phyloP scores from a whole-genome alignment of 2,888 invertebrate genomes.

The Digitonthophagus gazella region DNA sequence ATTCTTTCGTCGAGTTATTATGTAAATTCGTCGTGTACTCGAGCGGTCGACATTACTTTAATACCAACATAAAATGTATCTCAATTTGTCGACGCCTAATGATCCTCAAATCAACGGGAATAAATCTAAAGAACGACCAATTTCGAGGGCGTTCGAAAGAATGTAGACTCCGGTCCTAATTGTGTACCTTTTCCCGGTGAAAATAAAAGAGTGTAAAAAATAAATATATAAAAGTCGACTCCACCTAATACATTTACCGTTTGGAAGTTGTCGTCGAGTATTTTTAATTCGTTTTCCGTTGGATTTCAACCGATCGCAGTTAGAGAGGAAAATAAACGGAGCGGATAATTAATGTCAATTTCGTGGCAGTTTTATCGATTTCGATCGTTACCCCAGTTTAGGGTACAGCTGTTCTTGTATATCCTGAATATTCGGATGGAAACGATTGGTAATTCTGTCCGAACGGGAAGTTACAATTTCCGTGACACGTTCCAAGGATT shows the following conservation, averaged over 20 bases:
- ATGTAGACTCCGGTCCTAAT: not conserved
- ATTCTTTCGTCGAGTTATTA: not conserved
- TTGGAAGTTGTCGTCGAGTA: slow-evolving; percentile 2
- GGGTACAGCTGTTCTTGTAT: not conserved
- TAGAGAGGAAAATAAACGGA: slow-evolving; percentile 11
- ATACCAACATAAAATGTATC: not conserved
- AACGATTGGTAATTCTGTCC: not conserved
- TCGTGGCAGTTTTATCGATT: slow-evolving; percentile 17
- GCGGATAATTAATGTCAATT: slow-evolving; percentile 16
- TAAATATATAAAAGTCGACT: slow-evolving; percentile 4
- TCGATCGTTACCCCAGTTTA: not conserved
- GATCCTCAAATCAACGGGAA: not conserved
- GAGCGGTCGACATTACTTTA: not conserved
- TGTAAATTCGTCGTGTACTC: not conserved
- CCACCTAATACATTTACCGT: slow-evolving; percentile 9
- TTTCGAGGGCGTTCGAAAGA: not conserved
- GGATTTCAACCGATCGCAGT: not conserved
- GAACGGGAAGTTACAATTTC: not conserved
- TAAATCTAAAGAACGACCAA: not conserved
- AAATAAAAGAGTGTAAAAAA: not conserved
- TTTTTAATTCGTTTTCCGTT: slow-evolving; percentile 10
- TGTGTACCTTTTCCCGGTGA: not conserved
- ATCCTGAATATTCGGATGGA: not conserved
- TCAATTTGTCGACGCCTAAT: not conserved
- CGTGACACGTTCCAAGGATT: not conserved